phyloP scores from a whole-genome alignment of 1,140 invertebrate species.

The roundworm (Caenorhabditis elegans) region WBcel235 BX284606.5:8815501-8816000 shows the following conservation, averaged over 20 bases:
- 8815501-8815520: background rate
- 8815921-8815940: background rate
- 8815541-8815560: background rate
- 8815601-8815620: background rate
- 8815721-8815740: background rate
- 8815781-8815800: background rate
- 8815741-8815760: background rate
- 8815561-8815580: background rate
- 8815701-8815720: background rate
- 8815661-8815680: background rate
- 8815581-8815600: background rate
- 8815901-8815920: background rate
- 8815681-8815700: constrained; percentile 1
- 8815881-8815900: background rate
- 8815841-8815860: background rate
- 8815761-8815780: background rate
- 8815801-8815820: background rate
- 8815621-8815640: background rate
- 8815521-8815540: background rate
- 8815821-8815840: background rate
- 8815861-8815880: background rate
- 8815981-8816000: background rate
- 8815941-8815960: constrained; percentile 6
- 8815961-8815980: constrained; percentile 5
- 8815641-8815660: background rate